Base-by-base conservation (phyloP, 2,113 vertebrate genomes). In the Mirza zaza region DNA sequence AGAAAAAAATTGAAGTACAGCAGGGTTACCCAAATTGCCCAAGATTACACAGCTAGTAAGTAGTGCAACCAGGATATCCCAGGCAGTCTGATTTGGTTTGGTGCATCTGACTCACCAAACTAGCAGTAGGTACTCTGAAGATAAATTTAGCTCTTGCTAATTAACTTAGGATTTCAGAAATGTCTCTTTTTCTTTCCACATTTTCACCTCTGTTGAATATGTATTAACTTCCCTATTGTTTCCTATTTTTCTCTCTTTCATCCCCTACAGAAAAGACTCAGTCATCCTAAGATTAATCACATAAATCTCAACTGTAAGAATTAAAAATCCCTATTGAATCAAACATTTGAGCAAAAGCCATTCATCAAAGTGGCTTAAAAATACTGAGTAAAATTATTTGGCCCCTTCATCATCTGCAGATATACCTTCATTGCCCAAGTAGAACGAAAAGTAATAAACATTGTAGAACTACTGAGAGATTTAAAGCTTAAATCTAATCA, bases 401-500 rank as follows among this genome's bases (percentile, higher is more conserved):
- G 20, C 45, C 21, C 13, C 36, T 75, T 85, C 3, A 48, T 32
- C 48, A 67, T 18, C 13, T 63, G 32, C 15, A 67, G 13, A 48
- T 6, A 76, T 0, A 21, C 12, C 55, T 59, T 87, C 17, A 29
- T 9, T 1, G 0, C 21, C 59, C 59, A 15, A 61, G 52, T 42
- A 21, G 42, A 36, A 84, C 52, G 15, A 71, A 87, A 79, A 88
- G 39, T 12, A 83, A 67, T 61, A 76, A 80, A 67, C 11, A 52
- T 57, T 71, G 39, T 11, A 80, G 14, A 52, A 67, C 27, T 39
- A 59, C 10, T 29, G 20, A 94, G 39, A 48, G 48, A 55, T 12
- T 90, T 94, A 79, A 55, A 36, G 42, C 27, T 87, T 82, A 75
- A 55, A 71, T 94, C 79, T 86, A 71, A 85, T 36, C 59, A 63